Evolutionary conservation across 2,888 invertebrate genomes (phyloP).

Genomic region (Ramazzottius varieornatus): DNA sequence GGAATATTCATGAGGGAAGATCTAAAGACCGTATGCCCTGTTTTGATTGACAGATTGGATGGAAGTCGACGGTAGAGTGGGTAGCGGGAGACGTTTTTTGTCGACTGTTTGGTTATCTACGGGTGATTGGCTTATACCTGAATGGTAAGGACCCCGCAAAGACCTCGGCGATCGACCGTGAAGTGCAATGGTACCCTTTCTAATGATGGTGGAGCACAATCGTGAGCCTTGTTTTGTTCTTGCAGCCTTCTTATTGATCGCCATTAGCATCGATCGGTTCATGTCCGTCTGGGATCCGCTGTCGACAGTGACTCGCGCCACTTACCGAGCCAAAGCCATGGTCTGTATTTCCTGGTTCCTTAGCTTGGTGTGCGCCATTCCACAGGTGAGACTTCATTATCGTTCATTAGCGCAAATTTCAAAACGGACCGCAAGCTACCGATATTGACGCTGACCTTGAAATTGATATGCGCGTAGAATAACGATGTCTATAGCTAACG

Average conservation of each 20-base stretch:
- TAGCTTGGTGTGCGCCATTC: background rate
- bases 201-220: too few species aligned
- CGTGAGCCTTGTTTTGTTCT: too few species aligned
- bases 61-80: background rate
- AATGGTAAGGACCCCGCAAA: background rate
- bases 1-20: too few species aligned
- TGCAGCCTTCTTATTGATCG: background rate
- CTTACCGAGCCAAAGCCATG: background rate
- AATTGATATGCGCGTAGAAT: too few species aligned
- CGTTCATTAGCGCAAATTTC: too few species aligned
- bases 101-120: background rate
- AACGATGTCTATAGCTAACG: too few species aligned
- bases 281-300: slow-evolving; percentile 2
- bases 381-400: background rate
- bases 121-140: background rate
- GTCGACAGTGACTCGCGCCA: background rate
- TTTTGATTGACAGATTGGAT: background rate
- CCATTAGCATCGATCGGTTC: slow-evolving; percentile 2
- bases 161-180: background rate
- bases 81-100: background rate
- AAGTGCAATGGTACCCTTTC: too few species aligned
- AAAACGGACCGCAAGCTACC: too few species aligned
- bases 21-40: too few species aligned
- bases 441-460: too few species aligned
- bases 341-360: background rate